A percentile compares a stretch with the other conserved stretches of the same genome.
phyloP scores from a whole-genome alignment of 2,888 invertebrate genomes.

The Drosophila niveifrons region DNA sequence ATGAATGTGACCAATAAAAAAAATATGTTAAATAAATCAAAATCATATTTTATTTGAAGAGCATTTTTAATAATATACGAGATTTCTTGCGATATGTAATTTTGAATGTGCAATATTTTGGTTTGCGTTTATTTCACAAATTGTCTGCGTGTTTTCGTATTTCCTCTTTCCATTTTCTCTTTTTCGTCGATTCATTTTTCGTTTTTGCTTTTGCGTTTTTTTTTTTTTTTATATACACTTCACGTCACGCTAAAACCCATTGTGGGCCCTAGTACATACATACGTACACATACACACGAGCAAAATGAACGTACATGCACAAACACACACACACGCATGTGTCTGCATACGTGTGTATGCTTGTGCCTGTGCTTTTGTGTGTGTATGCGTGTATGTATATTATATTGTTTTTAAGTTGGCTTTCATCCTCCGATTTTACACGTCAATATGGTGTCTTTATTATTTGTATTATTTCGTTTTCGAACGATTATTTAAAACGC shows the following conservation, averaged over 20 bases:
- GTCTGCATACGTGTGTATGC: conserved; percentile 53
- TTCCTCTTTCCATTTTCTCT: conserved; percentile 59
- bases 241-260: conserved; percentile 72
- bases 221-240: conserved; percentile 66
- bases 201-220: conserved; percentile 35
- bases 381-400: conserved; percentile 51
- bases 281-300: conserved; percentile 27
- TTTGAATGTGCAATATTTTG: conserved; percentile 41
- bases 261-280: conserved; percentile 49
- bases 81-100: conserved; percentile 25
- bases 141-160: conserved; percentile 70
- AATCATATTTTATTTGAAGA: conserved; percentile 32
- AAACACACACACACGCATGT: conserved; percentile 35
- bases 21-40: conserved; percentile 46
- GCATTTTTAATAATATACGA: conserved; percentile 50
- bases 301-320: conserved; percentile 42
- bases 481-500: conserved; percentile 34
- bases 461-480: conserved; percentile 17
- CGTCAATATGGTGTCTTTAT: conserved; percentile 51
- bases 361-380: conserved; percentile 32
- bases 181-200: conserved; percentile 62
- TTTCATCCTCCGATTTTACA: conserved; percentile 43
- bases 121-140: conserved; percentile 67
- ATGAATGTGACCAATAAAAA: conserved; percentile 34
- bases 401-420: conserved; percentile 51